These are phyloP conservation scores for Porites divaricata DNA, from an alignment of 92 coral and sea anemone genomes.

Conservation along the genomic window DNA sequence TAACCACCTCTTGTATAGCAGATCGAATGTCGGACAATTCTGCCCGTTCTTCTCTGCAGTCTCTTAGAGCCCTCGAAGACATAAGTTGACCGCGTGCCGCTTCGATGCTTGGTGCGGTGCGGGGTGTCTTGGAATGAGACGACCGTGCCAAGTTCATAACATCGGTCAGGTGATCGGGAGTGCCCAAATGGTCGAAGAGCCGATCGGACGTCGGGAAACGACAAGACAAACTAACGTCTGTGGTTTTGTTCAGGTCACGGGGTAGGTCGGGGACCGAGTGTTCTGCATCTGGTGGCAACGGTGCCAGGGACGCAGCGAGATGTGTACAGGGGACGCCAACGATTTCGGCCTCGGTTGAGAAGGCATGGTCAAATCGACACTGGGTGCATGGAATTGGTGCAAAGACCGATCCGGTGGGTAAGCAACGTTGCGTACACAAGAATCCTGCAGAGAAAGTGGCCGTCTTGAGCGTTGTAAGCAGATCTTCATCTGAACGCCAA, in stretches of 20 bases:
- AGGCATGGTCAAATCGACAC: constrained; percentile 12
- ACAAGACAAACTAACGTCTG: background rate
- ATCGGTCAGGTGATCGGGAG: background rate
- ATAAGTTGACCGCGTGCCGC: background rate
- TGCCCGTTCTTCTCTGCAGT: background rate
- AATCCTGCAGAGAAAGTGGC: background rate
- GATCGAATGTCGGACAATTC: background rate
- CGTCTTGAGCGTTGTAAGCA: background rate
- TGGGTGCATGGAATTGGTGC: background rate
- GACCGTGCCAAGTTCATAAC: background rate
- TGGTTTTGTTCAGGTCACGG: background rate
- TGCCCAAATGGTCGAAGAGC: background rate
- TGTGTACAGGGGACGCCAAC: background rate
- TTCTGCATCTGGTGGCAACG: background rate
- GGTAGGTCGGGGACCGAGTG: background rate
- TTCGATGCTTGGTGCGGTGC: background rate
- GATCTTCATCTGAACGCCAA: background rate
- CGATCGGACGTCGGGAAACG: background rate
- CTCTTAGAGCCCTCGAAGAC: background rate
- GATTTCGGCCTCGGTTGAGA: background rate
- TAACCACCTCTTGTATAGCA: background rate
- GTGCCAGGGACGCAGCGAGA: background rate
- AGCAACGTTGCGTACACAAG: constrained; percentile 5
- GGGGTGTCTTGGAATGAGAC: background rate
- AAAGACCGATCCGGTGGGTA: background rate